Evolutionary conservation across 2,888 invertebrate species (phyloP), one percentile per base, ranked within the genome.

Genomic region (Caenorhabditis sinica): DNA sequence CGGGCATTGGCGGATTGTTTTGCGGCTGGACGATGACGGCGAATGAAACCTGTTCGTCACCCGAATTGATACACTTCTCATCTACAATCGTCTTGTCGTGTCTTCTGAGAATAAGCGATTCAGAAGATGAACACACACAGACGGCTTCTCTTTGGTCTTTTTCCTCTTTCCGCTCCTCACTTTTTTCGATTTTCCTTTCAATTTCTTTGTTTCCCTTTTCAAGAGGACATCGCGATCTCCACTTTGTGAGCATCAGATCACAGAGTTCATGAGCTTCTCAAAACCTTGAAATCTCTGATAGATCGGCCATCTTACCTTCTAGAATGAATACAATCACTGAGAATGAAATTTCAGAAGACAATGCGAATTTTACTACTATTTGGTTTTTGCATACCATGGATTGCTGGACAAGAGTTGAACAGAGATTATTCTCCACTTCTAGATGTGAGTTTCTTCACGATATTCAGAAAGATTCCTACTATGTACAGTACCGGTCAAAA

Each of bases 371-470:
- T 79, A 11, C 43, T 69, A 3, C n/a, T 71, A 8, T 71, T 79
- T 40, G 69, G 53, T 1, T 63, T 79, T 13, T 51, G 53, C 11
- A 56, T 79, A 56, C 75, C 63, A 56, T 75, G 71, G 69, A 17
- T 65, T 43, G 33, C 9, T 36, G 75, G 71, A 65, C 83, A 83
- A 40, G 75, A 84, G 36, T 80, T 79, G 23, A 81, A 33, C 25
- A 40, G 69, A 28, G 88, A 88, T 45, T 89, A 88, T 61, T 89
- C 89, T 8, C 89, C 89, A 13, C 77, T 89, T 33, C 61, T 89
- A 0, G 89, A 89, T 83, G 89, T 89, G 28, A 82, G 86, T 77
- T 60, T 63, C n/a, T n/a, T 60, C 23, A 36, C 1, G 1, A 40
- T 40, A 13, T 36, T 40, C 13, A 40, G 13, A 40, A n/a, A n/a